Conservation (phyloP, 2,797 vertebrate species). For the Natrix natrix region DNA sequence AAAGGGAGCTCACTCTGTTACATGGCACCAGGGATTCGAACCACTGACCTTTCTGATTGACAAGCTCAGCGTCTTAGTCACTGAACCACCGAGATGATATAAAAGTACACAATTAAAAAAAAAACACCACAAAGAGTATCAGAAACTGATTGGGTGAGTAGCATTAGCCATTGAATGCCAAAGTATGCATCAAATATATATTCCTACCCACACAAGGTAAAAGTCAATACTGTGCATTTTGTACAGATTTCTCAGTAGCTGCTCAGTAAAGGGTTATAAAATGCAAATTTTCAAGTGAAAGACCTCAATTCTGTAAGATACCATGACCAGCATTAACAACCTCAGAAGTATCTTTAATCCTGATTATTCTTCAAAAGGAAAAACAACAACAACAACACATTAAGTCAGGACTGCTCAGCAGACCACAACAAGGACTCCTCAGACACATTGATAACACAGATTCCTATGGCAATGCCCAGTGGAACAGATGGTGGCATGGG, state of each 20-base stretch:
- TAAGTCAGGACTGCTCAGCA: slow-evolving; percentile 44
- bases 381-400: neutral
- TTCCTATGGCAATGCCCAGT: slow-evolving; percentile 72
- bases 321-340: slow-evolving; percentile 67
- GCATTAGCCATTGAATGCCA: neutral
- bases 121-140: neutral
- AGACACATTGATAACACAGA: slow-evolving; percentile 49
- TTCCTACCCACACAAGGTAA: rapidly evolving
- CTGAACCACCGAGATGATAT: neutral
- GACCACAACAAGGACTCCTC: slow-evolving; percentile 45
- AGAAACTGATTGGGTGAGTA: neutral
- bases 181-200: neutral
- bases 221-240: neutral
- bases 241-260: slow-evolving; percentile 10
- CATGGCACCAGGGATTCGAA: too few species aligned
- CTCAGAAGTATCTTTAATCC: slow-evolving; percentile 65
- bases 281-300: slow-evolving; percentile 44
- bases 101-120: neutral
- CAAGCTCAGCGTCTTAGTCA: too few species aligned
- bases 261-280: slow-evolving; percentile 4
- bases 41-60: too few species aligned
- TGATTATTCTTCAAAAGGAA: slow-evolving; percentile 57
- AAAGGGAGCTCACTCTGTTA: too few species aligned
- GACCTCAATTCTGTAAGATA: slow-evolving; percentile 64
- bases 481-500: slow-evolving; percentile 88